These are phyloP conservation scores for Nomada ferruginata DNA, from an alignment of 2,888 invertebrate species.

Conservation along the genomic window DNA sequence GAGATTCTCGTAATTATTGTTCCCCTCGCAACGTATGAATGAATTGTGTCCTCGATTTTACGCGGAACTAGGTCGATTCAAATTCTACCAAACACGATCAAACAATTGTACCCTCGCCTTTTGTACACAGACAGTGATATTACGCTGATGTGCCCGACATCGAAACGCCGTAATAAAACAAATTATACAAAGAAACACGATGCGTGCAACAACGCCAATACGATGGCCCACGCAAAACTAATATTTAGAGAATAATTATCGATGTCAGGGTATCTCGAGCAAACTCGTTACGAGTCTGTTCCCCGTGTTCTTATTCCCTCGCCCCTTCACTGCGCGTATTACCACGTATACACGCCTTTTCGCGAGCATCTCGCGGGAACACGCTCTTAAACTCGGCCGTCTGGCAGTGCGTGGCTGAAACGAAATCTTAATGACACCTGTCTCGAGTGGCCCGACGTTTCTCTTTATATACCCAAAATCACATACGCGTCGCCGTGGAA, in stretches of 20 bases:
- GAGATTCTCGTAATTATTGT: too few relatives aligned
- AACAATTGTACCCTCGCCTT: too few relatives aligned
- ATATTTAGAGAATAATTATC: slow-evolving; percentile 69
- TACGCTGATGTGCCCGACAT: too few relatives aligned
- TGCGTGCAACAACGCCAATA: slow-evolving; percentile 3
- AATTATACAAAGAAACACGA: background rate
- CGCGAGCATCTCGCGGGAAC: slow-evolving; percentile 44
- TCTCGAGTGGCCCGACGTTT: slow-evolving; percentile 59
- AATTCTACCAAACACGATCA: too few relatives aligned
- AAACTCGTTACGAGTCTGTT: slow-evolving; percentile 65
- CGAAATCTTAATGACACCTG: slow-evolving; percentile 74
- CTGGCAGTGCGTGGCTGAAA: slow-evolving; percentile 61
- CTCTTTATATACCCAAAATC: slow-evolving; percentile 61
- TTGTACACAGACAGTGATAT: too few relatives aligned
- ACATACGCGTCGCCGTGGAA: background rate
- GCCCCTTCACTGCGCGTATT: slow-evolving; percentile 5
- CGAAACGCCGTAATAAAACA: too few relatives aligned
- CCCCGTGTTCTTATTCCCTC: background rate
- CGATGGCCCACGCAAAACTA: slow-evolving; percentile 49
- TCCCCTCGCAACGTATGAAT: too few relatives aligned
- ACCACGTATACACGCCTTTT: slow-evolving; percentile 29
- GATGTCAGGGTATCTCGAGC: slow-evolving; percentile 58
- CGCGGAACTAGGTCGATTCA: too few relatives aligned
- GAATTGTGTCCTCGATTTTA: too few relatives aligned
- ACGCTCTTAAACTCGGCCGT: slow-evolving; percentile 58